These are phyloP conservation scores for Hyppa rectilinea DNA, from an alignment of 2,888 invertebrate genomes.

Conservation along the genomic window DNA sequence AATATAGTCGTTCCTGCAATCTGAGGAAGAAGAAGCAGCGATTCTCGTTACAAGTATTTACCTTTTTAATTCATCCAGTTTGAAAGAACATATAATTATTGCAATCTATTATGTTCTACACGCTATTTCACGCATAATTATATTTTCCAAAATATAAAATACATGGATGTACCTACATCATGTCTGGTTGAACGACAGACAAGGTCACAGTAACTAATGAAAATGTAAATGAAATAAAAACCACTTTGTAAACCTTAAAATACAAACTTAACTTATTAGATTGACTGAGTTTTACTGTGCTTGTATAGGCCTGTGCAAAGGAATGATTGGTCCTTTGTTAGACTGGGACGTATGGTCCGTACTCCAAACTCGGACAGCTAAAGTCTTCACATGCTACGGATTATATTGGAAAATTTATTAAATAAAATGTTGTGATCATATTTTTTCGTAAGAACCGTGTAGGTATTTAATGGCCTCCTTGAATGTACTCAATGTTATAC, in stretches of 20 bases:
- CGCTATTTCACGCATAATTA: not conserved
- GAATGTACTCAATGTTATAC: not conserved
- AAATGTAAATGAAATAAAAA: not conserved
- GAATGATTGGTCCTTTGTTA: not conserved
- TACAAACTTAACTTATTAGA: not conserved
- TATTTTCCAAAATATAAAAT: too few relatives aligned
- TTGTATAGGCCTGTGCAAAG: not conserved
- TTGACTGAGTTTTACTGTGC: not conserved
- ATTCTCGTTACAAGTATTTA: slow-evolving; percentile 6
- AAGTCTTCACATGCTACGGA: not conserved
- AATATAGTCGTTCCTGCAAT: too few relatives aligned
- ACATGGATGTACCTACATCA: not conserved
- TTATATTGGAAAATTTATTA: not conserved
- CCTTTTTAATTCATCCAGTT: not conserved
- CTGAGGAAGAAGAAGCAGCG: too few relatives aligned
- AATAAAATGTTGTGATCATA: too few relatives aligned
- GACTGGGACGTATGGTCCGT: not conserved
- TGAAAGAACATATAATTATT: not conserved
- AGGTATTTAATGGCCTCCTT: not conserved
- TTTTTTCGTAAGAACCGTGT: not conserved
- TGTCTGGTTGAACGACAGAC: not conserved
- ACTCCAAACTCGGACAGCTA: not conserved
- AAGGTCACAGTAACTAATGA: not conserved
- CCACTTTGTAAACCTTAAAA: not conserved
- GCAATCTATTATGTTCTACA: not conserved